These are phyloP conservation scores for Acyrthosiphon pisum DNA, from an alignment of 1,140 invertebrate genomes.

Conservation along the genomic window DNA sequence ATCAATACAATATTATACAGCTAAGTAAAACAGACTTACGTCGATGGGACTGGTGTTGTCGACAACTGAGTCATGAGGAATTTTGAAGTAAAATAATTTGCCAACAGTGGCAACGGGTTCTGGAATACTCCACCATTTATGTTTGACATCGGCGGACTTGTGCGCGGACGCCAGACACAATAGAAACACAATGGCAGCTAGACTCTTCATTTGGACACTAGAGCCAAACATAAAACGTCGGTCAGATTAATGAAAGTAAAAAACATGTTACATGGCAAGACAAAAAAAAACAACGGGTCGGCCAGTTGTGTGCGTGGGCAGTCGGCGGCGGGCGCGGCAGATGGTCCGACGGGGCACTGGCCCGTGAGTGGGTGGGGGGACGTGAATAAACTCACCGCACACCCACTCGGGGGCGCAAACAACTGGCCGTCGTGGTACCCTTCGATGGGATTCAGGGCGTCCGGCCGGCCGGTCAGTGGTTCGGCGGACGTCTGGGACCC, in stretches of 20 bases:
- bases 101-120: conserved; percentile 59
- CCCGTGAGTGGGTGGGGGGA: neutral
- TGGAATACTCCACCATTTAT: conserved; percentile 59
- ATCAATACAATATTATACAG: neutral
- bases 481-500: neutral
- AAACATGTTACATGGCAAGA: neutral
- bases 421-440: conserved; percentile 10
- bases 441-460: neutral
- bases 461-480: neutral
- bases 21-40: conserved; percentile 45
- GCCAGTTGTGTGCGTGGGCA: neutral
- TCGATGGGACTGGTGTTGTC: conserved; percentile 58
- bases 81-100: conserved; percentile 58
- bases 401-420: conserved; percentile 21
- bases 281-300: neutral
- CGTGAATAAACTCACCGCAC: neutral
- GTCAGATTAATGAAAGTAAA: neutral
- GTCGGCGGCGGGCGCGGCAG: neutral
- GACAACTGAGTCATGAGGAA: conserved; percentile 59
- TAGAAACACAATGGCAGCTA: neutral
- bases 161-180: conserved; percentile 39
- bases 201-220: conserved; percentile 48
- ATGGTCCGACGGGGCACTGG: neutral
- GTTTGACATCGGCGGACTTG: conserved; percentile 19
- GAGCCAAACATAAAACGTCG: neutral